Percentiles rank a stretch among this genome's conserved stretches.
Conservation (phyloP, 2,113 vertebrate species). For the Vireo altiloquus region DNA sequence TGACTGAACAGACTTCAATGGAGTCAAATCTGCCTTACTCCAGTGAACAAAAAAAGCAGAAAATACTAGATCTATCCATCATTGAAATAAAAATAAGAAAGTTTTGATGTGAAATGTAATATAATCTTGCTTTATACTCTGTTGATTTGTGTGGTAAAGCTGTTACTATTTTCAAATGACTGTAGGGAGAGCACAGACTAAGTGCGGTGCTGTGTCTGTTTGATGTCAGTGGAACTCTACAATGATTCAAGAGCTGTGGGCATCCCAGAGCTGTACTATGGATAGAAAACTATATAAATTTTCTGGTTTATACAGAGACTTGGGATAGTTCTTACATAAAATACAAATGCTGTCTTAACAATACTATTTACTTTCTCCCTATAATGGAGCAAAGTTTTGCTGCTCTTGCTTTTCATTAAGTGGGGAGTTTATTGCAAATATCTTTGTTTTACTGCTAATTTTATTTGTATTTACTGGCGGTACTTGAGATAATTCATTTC, state of each 20-base stretch:
- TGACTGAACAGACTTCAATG: not conserved
- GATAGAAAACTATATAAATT: not conserved
- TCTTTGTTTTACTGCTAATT: not conserved
- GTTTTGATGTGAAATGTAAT: not conserved
- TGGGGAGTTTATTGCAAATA: not conserved
- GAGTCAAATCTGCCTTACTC: not conserved
- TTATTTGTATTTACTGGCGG: not conserved
- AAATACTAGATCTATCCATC: not conserved
- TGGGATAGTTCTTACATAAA: not conserved
- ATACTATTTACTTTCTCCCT: not conserved
- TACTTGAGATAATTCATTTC: not conserved
- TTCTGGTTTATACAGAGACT: not conserved
- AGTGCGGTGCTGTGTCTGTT: not conserved
- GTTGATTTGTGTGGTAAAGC: not conserved
- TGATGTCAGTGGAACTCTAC: not conserved
- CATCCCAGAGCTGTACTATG: not conserved
- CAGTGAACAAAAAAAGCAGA: not conserved
- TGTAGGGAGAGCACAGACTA: not conserved
- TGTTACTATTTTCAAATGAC: not conserved
- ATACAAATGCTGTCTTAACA: not conserved
- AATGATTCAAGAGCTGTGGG: not conserved
- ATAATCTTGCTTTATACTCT: not conserved
- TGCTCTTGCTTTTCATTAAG: not conserved
- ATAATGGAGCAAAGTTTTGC: not conserved
- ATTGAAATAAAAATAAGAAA: not conserved